Evolutionary conservation across 2,888 invertebrate genomes (phyloP), one percentile per base, ranked within the genome.

Genomic region (Encarsia formosa): DNA sequence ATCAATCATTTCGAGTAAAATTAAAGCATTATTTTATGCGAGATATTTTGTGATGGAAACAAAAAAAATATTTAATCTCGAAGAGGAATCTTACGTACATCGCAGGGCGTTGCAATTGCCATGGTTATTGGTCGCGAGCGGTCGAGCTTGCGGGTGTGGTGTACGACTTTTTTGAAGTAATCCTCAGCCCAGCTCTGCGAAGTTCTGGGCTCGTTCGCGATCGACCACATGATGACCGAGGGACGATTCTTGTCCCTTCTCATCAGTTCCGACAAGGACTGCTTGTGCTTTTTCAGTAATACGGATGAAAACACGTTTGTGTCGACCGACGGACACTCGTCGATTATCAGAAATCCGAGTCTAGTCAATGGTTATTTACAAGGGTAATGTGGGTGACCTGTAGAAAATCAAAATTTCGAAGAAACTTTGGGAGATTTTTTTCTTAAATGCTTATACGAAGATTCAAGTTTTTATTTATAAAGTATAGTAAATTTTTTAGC

Each of bases 161-260:
- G 77, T 16, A 88, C 88, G 6, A 95, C 82, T 66, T 84, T 79
- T 60, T 88, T 90, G 74, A 63, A 97, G 74, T 97, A 97, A 29
- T 79, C 77, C 52, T 85, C 87, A 2, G 95, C 85, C 47, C 80
- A 79, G 15, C 76, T 66, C 49, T 82, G 77, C 52, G 81, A 77
- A 0, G 89, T 87, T 57, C 86, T 79, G 0, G 97, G 96, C 70
- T 98, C 97, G 75, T 98, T 98, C 22, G 95, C 88, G 53, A 97
- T 84, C 3, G 96, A 97, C 98, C 98, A 98, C 83, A 94, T 88
- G 53, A 97, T 82, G 13, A 95, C 95, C 52, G 92, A 88, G 0
- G 97, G 93, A 65, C 93, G 86, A 77, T 98, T 97, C 72, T 93
- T 93, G 75, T 98, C 98, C 44, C 97, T 81, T 54, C 84, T 80